Base-by-base conservation (phyloP, 2,797 vertebrate species). In the Cetoscarus ocellatus region DNA sequence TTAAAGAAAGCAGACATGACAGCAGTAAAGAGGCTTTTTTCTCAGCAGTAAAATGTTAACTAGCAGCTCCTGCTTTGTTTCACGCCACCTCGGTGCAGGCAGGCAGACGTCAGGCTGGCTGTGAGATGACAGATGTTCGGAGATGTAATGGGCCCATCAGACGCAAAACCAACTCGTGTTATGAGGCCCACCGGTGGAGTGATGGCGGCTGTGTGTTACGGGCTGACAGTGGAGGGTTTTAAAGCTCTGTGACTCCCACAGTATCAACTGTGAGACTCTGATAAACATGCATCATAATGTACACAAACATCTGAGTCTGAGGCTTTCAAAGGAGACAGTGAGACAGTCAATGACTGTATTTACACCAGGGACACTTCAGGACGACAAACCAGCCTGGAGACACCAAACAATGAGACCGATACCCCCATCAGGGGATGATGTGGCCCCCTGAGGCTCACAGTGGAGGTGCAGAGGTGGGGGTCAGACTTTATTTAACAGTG, bases 101-200 rank as follows among this genome's bases (percentile, higher is more conserved):
- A 10, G 49, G 9, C 49, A 73, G 47, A 75, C 44, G 13, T 34
- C 44, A 47, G 59, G 69, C 65, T 11, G 19, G 9, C 73, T 74
- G 70, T 60, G 19, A 75, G 55, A 75, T 80, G 85, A 85, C 77
- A 80, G 64, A 75, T 75, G 69, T 13, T 80, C 73, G 75, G 74
- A 80, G 65, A 79, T 73, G 71, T 87, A 83, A 85, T 85, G 54
- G 78, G 67, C 69, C 78, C 74, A 76, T 83, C 77, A 60, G 70
- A 76, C 49, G 57, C 60, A 74, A 79, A 71, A 64, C 48, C 61
- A 77, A 54, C 77, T 54, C 42, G 43, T 77, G 63, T 72, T 79
- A 73, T 44, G 53, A 70, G 70, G 73, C 67, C 35, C 14, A 65
- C 55, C 62, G 67, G 60, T 49, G 59, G 74, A 73, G 58, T 75